phyloP scores from a whole-genome alignment of 2,113 vertebrate genomes.

The Thermophis baileyi region DNA sequence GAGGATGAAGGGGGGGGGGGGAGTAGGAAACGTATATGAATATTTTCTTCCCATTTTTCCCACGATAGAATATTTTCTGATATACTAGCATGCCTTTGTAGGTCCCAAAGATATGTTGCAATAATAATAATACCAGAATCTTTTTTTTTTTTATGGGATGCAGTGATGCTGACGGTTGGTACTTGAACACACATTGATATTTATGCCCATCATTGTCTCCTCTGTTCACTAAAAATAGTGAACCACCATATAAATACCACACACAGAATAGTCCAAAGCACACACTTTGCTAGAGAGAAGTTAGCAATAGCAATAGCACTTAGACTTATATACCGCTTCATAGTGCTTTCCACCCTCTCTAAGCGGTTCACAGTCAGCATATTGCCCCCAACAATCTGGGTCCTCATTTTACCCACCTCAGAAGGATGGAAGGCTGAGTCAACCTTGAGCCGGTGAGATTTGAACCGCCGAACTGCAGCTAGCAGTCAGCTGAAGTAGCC shows the following conservation, averaged over 20 bases:
- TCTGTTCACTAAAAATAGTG: neutral
- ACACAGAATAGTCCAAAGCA: neutral
- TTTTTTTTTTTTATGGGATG: neutral
- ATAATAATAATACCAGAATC: neutral
- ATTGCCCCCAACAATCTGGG: too few relatives aligned
- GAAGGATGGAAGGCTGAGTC: too few relatives aligned
- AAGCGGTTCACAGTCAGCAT: too few relatives aligned
- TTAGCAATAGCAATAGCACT: too few relatives aligned
- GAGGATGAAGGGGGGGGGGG: neutral
- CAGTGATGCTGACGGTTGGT: neutral
- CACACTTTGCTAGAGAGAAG: neutral
- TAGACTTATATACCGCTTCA: too few relatives aligned
- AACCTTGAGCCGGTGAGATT: too few relatives aligned
- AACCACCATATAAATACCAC: neutral
- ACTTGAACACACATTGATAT: neutral
- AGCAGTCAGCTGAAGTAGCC: too few relatives aligned
- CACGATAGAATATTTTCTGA: neutral
- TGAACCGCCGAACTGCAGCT: too few relatives aligned
- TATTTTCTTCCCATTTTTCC: neutral
- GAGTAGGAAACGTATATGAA: neutral
- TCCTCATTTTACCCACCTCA: too few relatives aligned
- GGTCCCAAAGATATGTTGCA: neutral
- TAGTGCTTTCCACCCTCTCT: too few relatives aligned
- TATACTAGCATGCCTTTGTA: neutral
- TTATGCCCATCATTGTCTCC: neutral